phyloP scores from a whole-genome alignment of 2,113 vertebrate species.

The Ramphastos sulfuratus region DNA sequence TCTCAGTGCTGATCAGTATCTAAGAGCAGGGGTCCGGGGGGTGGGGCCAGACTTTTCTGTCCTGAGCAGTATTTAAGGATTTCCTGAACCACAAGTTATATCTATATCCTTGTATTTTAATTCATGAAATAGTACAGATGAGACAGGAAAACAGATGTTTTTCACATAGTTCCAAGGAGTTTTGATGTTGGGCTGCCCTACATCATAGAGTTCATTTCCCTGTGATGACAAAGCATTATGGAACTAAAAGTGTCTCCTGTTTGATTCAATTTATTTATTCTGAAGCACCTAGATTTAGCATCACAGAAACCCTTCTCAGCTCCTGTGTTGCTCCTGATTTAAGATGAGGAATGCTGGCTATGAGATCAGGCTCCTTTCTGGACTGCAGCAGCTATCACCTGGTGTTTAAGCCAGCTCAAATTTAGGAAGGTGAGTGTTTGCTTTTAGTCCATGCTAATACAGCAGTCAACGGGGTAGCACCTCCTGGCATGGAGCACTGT shows the following conservation, averaged over 20 bases:
- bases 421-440: background rate
- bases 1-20: too few species aligned
- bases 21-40: too few species aligned
- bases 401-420: background rate
- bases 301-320: background rate
- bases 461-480: background rate
- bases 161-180: background rate
- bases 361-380: rapidly evolving
- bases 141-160: background rate
- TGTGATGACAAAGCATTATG: background rate
- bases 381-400: background rate
- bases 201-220: background rate
- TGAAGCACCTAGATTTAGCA: background rate
- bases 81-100: background rate
- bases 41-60: background rate
- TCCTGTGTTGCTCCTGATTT: background rate
- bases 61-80: background rate
- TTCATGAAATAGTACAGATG: background rate
- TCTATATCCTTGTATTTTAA: background rate
- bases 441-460: background rate
- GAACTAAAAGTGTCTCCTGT: background rate
- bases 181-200: background rate
- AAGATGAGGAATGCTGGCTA: rapidly evolving
- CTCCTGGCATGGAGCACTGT: background rate
- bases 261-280: background rate